These are phyloP conservation scores for Empis stercorea DNA, from an alignment of 2,888 invertebrate genomes.

Conservation along the genomic window DNA sequence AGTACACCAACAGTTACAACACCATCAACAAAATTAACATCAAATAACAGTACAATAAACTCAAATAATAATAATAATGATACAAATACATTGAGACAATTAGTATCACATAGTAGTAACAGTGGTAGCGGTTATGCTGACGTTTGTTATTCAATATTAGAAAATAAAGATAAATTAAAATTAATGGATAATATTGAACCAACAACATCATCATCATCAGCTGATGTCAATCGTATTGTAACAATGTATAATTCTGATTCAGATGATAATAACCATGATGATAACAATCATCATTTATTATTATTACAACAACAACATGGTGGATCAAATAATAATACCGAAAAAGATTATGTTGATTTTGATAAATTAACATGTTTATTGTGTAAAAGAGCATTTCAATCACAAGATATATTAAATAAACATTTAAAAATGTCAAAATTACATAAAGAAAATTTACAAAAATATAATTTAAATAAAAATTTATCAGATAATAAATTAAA, in stretches of 20 bases:
- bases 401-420: conserved; percentile 72
- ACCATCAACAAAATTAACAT: neutral
- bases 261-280: conserved; percentile 27
- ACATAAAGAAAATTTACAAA: conserved; percentile 74
- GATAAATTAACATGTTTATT: conserved; percentile 81
- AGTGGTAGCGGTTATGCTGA: conserved; percentile 62
- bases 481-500: conserved; percentile 9
- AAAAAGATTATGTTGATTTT: conserved; percentile 74
- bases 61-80: neutral
- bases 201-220: conserved; percentile 2
- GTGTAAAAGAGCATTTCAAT: conserved; percentile 90
- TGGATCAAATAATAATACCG: conserved; percentile 21
- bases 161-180: conserved; percentile 48
- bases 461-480: conserved; percentile 33
- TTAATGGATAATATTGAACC: conserved; percentile 30
- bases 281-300: conserved; percentile 11
- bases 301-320: conserved; percentile 6
- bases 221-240: conserved; percentile 43
- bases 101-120: conserved; percentile 4
- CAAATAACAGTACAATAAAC: neutral
- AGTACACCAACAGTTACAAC: conserved; percentile 24
- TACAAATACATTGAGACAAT: neutral
- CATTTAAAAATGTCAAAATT: conserved; percentile 89
- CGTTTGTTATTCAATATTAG: conserved; percentile 84
- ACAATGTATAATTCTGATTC: conserved; percentile 70